These are phyloP conservation scores for Punctoribates punctum DNA, from an alignment of 2,888 invertebrate species.

Conservation along the genomic window DNA sequence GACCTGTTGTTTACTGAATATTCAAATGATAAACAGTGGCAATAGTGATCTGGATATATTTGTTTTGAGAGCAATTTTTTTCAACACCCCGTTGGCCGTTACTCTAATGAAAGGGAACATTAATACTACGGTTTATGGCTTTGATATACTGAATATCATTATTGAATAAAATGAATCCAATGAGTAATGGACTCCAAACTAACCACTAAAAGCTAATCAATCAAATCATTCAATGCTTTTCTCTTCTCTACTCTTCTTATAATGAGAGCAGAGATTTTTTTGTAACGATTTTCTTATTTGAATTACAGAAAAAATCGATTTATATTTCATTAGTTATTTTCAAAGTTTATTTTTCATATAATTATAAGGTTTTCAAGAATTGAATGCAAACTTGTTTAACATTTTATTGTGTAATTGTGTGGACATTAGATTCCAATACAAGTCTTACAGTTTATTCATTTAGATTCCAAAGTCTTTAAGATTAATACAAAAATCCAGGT, in stretches of 20 bases:
- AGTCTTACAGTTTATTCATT: no score
- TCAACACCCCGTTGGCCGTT: no score
- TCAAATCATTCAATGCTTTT: background rate
- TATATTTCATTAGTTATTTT: slow-evolving; percentile 23
- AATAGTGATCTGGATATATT: no score
- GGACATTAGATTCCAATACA: background rate
- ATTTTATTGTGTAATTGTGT: slow-evolving; percentile 10
- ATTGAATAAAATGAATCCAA: background rate
- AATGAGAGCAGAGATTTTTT: background rate
- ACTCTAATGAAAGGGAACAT: no score
- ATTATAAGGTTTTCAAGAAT: background rate
- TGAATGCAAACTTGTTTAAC: background rate
- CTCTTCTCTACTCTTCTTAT: background rate
- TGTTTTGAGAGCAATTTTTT: no score
- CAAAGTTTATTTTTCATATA: background rate
- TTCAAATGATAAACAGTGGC: no score
- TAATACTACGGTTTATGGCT: no score
- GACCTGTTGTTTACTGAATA: no score
- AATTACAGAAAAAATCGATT: background rate
- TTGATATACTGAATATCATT: no score
- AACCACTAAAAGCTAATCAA: slow-evolving; percentile 20
- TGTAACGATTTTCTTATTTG: background rate
- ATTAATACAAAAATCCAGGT: no score
- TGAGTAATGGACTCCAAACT: slow-evolving; percentile 8
- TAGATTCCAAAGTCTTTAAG: no score